phyloP scores from a whole-genome alignment of 2,797 vertebrate genomes.

The Bovichtus diacanthus region DNA sequence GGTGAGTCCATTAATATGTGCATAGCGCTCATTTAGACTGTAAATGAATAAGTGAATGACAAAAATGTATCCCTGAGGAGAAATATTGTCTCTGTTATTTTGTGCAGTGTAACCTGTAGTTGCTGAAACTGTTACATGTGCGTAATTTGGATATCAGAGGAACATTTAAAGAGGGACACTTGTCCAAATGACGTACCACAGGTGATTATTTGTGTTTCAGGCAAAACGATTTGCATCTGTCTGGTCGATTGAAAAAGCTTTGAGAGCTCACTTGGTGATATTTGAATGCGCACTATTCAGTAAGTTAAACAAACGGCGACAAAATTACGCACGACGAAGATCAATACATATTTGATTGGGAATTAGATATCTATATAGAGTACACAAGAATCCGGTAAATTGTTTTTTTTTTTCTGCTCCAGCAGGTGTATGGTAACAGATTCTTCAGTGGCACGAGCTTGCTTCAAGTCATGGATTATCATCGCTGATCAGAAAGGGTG shows the following conservation, averaged over 20 bases:
- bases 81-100: background rate
- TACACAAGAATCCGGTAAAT: no score
- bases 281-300: slow-evolving; percentile 42
- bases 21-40: slow-evolving; percentile 7
- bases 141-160: slow-evolving; percentile 66
- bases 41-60: slow-evolving; percentile 1
- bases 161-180: slow-evolving; percentile 21
- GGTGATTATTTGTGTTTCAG: slow-evolving; percentile 10
- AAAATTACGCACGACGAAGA: slow-evolving; percentile 66
- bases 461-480: slow-evolving; percentile 24
- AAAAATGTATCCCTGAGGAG: background rate
- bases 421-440: slow-evolving; percentile 44
- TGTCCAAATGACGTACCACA: slow-evolving; percentile 16
- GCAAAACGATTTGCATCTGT: slow-evolving; percentile 43
- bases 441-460: background rate
- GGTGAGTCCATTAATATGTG: slow-evolving; percentile 69
- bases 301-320: slow-evolving; percentile 51
- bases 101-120: slow-evolving; percentile 37
- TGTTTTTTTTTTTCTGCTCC: slow-evolving; percentile 1
- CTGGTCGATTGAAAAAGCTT: slow-evolving; percentile 15
- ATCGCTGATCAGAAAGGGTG: slow-evolving; percentile 21
- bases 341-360: slow-evolving; percentile 25
- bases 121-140: slow-evolving; percentile 43
- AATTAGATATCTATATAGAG: slow-evolving; percentile 4
- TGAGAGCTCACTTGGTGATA: slow-evolving; percentile 33